Base-by-base conservation (phyloP, 2,888 invertebrate species). In the Lypha dubia region DNA sequence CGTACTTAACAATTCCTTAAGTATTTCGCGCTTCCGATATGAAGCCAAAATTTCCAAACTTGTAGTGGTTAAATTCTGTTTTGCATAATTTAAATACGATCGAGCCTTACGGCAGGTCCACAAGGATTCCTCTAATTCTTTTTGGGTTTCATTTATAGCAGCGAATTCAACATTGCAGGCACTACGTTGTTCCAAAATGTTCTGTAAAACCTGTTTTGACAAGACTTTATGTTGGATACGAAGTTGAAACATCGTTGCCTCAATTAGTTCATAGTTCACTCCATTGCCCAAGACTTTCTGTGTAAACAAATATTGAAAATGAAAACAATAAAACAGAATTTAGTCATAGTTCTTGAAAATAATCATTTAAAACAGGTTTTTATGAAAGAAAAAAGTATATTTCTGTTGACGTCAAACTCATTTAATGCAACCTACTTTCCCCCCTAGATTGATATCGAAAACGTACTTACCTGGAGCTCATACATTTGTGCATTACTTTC, bases 41-140 rank as follows among this genome's bases (percentile, higher is more conserved):
- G 98, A 98, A 0, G 98, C 97, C 62, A 99, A 93, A 84, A 99
- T 97, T 28, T 96, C 96, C 77, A 99, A 94, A 89, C 97, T 97
- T 62, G 97, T 96, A 46, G 96, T 94, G 0, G 97, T 97, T 83
- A 98, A 95, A 89, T 97, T 96, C 87, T 95, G 94, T 87, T 96
- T 96, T 0, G 98, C 97, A 24, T 94, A 93, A 80, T 95, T 94
- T 56, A 98, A 93, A 87, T 96, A 94, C 22, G 94, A 93, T 65
- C 97, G 94, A 11, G 97, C 96, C 84, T 94, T 93, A 81, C 94
- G 94, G 88, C 97, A 97, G 0, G 95, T 95, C 86, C 94, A 93
- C 13, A 97, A 89, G 0, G 96, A 95, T 62, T 94, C 94, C 63
- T 94, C 93, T 3, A 98, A 93, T 87, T 96, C 94, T 80, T 94